Percentiles rank a stretch among this genome's conserved stretches.
These are phyloP conservation scores for Cherax quadricarinatus DNA, from an alignment of 1,140 invertebrate genomes.

Conservation along the genomic window DNA sequence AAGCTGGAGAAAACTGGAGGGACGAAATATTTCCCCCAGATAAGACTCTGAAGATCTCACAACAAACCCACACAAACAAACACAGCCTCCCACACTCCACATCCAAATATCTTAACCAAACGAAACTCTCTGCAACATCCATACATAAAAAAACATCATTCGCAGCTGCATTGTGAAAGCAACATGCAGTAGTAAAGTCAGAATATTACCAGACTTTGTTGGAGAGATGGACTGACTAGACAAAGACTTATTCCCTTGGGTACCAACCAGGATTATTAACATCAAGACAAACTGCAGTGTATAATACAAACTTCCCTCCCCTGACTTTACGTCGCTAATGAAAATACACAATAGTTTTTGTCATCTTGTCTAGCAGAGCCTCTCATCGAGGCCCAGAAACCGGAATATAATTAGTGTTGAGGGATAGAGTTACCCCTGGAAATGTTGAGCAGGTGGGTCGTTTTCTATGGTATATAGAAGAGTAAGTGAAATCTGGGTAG, in stretches of 20 bases:
- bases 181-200: neutral
- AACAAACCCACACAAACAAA: no score
- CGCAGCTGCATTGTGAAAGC: neutral
- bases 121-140: neutral
- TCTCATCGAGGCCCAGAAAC: slow-evolving; percentile 24
- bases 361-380: slow-evolving; percentile 27
- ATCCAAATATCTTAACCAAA: no score
- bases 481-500: slow-evolving; percentile 13
- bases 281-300: slow-evolving; percentile 29
- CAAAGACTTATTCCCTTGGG: slow-evolving; percentile 13
- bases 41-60: no score
- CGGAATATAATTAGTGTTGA: slow-evolving; percentile 25
- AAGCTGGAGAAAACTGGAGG: no score
- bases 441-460: neutral
- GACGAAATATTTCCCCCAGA: no score
- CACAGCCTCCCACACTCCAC: no score
- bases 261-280: slow-evolving; percentile 53
- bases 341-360: slow-evolving; percentile 65
- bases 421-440: neutral
- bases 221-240: slow-evolving; percentile 8
- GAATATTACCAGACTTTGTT: neutral
- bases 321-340: slow-evolving; percentile 53
- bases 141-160: neutral
- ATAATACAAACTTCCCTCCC: slow-evolving; percentile 61
- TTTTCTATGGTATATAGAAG: neutral